Conservation (phyloP, 2,888 invertebrate species). For the Ametastegia equiseti region DNA sequence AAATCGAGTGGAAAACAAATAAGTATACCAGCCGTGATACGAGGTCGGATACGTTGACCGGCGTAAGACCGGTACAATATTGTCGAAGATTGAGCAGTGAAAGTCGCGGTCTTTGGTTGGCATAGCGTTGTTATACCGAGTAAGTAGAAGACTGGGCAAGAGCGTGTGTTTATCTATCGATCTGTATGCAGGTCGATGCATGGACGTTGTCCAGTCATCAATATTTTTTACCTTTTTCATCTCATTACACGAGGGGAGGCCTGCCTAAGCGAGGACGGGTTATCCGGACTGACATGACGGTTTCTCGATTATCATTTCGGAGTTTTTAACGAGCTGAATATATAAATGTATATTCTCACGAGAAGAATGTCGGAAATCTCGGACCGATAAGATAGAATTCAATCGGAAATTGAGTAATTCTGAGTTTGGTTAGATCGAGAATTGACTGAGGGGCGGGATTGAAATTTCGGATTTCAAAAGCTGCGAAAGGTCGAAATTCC, state of each 20-base stretch:
- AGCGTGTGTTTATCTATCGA: neutral
- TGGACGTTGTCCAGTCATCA: constrained; percentile 25
- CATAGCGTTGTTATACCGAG: constrained; percentile 22
- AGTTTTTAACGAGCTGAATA: constrained; percentile 11
- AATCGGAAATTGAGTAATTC: neutral
- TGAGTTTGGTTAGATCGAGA: neutral
- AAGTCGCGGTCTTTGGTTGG: constrained; percentile 40
- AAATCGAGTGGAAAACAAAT: constrained; percentile 34
- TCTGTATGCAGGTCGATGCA: neutral
- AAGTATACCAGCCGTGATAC: constrained; percentile 19
- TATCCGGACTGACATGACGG: neutral
- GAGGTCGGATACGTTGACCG: constrained; percentile 42
- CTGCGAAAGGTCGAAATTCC: no score
- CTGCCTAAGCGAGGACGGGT: neutral
- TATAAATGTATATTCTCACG: neutral
- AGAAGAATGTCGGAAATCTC: neutral
- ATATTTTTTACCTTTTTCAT: neutral
- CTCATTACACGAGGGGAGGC: neutral
- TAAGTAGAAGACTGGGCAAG: constrained; percentile 1
- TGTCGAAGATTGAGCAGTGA: constrained; percentile 39
- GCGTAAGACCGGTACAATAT: constrained; percentile 44
- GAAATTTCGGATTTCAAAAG: no score
- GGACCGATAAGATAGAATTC: neutral
- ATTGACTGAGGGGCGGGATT: no score
- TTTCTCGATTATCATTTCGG: constrained; percentile 12